Evolutionary conservation across 2,888 invertebrate species (phyloP), one percentile per base, ranked within the genome.

Genomic region (Halictus ligatus): DNA sequence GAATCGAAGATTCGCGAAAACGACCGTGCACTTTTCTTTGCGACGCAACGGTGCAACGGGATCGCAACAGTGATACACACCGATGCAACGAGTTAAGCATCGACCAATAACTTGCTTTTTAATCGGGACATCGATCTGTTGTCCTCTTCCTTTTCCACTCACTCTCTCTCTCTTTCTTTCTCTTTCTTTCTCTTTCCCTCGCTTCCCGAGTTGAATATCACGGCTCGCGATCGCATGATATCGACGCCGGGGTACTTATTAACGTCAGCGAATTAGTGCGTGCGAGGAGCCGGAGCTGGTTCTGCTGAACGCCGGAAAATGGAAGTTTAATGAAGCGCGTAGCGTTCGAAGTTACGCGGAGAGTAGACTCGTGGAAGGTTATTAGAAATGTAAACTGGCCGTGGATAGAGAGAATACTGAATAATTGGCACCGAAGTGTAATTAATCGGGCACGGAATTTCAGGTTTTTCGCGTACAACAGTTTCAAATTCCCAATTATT

Each of bases 311-410:
- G 29, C 21, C 8, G 48, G 54, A 58, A 75, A 54, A 83, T 71
- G 83, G 67, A 60, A 67, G 83, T 48, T 83, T 60, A 83, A 75
- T 71, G 83, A 83, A 75, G 46, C 83, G 83, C 69, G 67, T 54
- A 73, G 29, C n/a, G 54, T 10, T 81, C 73, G 43, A 81, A 81
- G 50, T 40, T 48, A 35, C 40, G 48, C 25, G 25, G 25, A 21
- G 48, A 25, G 21, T 13, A 48, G 46, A 25, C 21, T 48, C 46
- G 35, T 3, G 46, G 29, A 29, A 29, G 78, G n/a, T 71, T 72
- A 48, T 80, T 60, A 48, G 46, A 72, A 60, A 80, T 48, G 48
- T 72, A 48, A 60, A 50, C 80, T 69, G 50, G 8, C 21, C 25
- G 46, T 5, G 43, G 54, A 25, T 40, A n/a, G 46, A 81, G 50